These are phyloP conservation scores for Embidobia sp. DNA, from an alignment of 2,888 invertebrate genomes.

Conservation along the genomic window DNA sequence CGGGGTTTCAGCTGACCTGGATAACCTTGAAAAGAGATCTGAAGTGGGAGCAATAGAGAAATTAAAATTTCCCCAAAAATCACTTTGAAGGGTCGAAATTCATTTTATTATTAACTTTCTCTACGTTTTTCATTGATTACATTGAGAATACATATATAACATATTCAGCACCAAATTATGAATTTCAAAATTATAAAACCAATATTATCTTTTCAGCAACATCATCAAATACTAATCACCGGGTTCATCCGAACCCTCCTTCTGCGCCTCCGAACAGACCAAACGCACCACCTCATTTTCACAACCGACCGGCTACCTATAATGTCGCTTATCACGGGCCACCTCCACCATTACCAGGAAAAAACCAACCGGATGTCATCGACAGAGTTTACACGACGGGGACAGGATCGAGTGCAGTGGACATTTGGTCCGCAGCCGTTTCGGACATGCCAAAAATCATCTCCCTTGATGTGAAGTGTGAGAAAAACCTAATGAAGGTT, in stretches of 20 bases:
- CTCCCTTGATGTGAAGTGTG: slow-evolving; percentile 95
- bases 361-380: slow-evolving; percentile 84
- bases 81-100: too few species aligned
- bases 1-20: too few species aligned
- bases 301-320: slow-evolving; percentile 78
- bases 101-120: too few species aligned
- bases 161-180: too few species aligned
- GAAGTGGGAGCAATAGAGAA: too few species aligned
- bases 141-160: too few species aligned
- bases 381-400: slow-evolving; percentile 83
- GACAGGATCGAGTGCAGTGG: slow-evolving; percentile 82
- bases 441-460: slow-evolving; percentile 97
- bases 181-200: too few species aligned
- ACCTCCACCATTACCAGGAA: slow-evolving; percentile 85
- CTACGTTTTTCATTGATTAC: too few species aligned
- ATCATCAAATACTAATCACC: slow-evolving; percentile 76
- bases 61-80: too few species aligned
- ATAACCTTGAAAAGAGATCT: too few species aligned
- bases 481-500: slow-evolving; percentile 96
- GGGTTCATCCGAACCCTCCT: slow-evolving; percentile 82
- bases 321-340: slow-evolving; percentile 88
- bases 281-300: slow-evolving; percentile 69
- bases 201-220: too few species aligned
- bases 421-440: slow-evolving; percentile 89
- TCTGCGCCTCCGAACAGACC: slow-evolving; percentile 80